phyloP scores from a whole-genome alignment of 2,888 invertebrate species.

The Drosophila heteroneura region DNA sequence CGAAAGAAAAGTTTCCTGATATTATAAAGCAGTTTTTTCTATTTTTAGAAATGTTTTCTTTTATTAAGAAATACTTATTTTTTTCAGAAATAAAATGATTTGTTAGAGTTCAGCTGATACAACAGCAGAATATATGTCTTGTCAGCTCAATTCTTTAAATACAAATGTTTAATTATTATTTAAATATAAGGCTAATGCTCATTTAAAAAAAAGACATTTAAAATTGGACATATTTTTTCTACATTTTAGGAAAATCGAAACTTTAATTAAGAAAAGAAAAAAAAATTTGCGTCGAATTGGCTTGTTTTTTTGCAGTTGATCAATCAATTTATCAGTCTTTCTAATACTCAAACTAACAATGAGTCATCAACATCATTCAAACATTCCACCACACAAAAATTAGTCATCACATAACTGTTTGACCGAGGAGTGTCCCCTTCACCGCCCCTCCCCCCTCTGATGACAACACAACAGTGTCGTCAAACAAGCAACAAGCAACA shows the following conservation, averaged over 20 bases:
- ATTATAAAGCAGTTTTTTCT: not conserved
- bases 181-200: no score
- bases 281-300: conserved; percentile 50
- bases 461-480: conserved; percentile 39
- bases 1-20: not conserved
- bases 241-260: not conserved
- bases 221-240: not conserved
- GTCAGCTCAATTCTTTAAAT: no score
- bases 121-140: no score
- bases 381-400: conserved; percentile 37
- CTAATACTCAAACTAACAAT: conserved; percentile 2
- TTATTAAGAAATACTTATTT: no score
- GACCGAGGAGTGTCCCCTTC: not conserved
- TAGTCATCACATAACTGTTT: conserved; percentile 53
- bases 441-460: not conserved
- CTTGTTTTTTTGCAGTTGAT: conserved; percentile 21
- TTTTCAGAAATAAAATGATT: no score
- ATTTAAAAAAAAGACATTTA: not conserved
- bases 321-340: conserved; percentile 38
- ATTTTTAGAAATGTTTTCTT: no score
- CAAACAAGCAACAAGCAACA: conserved; percentile 15
- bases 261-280: not conserved
- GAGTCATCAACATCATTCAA: conserved; percentile 26
- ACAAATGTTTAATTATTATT: no score
- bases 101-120: no score